phyloP scores from a whole-genome alignment of 2,888 invertebrate genomes.

The Apodemia hepburni region DNA sequence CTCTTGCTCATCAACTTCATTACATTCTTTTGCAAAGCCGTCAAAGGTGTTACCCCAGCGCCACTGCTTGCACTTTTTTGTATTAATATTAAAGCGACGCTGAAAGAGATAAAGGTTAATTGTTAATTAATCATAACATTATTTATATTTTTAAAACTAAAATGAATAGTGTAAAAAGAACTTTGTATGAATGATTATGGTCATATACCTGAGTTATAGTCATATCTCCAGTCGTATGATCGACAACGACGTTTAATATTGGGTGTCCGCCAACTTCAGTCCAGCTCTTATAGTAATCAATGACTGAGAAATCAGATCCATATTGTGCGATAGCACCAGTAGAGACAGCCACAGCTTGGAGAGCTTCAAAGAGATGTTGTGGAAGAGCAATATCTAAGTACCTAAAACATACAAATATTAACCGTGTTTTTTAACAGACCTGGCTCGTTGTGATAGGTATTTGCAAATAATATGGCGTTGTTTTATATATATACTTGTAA shows the following conservation, averaged over 20 bases:
- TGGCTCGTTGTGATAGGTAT: too few species aligned
- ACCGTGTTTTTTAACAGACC: too few species aligned
- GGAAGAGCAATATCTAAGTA: slow-evolving; percentile 64
- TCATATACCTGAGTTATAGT: slow-evolving; percentile 64
- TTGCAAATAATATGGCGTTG: too few species aligned
- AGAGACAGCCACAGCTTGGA: slow-evolving; percentile 50
- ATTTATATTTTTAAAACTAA: too few species aligned
- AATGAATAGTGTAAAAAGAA: too few species aligned
- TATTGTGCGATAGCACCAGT: slow-evolving; percentile 50
- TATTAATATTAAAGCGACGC: slow-evolving; percentile 76
- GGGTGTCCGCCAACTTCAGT: slow-evolving; percentile 82
- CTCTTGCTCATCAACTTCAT: too few species aligned
- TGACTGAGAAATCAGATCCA: slow-evolving; percentile 52
- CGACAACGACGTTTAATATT: slow-evolving; percentile 72
- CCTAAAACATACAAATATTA: slow-evolving; percentile 39
- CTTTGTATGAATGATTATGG: not conserved
- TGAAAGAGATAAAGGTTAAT: slow-evolving; percentile 32
- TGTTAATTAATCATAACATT: too few species aligned
- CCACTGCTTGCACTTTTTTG: too few species aligned
- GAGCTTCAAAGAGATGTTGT: slow-evolving; percentile 64
- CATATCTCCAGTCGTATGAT: slow-evolving; percentile 60
- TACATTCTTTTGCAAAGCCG: too few species aligned
- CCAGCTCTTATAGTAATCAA: slow-evolving; percentile 68
- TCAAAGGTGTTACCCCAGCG: too few species aligned
- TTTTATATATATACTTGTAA: too few species aligned